Percentiles rank a stretch among this genome's conserved stretches.
phyloP scores from a whole-genome alignment of 2,113 vertebrate genomes.

The Meleagris gallopavo region DNA sequence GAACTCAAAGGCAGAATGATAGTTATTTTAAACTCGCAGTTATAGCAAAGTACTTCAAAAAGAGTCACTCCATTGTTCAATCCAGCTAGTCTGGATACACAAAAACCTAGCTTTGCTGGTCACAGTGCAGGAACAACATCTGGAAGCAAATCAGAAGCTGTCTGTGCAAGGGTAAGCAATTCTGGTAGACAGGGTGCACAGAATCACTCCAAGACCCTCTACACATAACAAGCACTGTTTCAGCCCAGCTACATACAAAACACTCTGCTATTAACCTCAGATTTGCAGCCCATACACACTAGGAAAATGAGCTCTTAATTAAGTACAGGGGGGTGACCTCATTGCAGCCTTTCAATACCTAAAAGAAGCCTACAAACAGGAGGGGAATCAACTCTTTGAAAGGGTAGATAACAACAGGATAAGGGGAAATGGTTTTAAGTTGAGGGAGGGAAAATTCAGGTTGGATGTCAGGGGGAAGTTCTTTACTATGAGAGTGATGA shows the following conservation, averaged over 20 bases:
- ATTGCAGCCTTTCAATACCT: no score
- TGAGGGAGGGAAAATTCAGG: no score
- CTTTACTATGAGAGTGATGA: no score
- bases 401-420: no score
- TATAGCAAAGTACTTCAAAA: not conserved
- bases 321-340: no score
- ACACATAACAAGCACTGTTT: not conserved
- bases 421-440: no score
- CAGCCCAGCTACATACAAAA: not conserved
- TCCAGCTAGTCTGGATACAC: not conserved
- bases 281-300: not conserved
- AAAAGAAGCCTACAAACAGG: no score
- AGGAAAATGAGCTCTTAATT: not conserved
- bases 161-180: not conserved
- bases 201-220: not conserved
- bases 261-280: not conserved
- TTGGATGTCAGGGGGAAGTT: no score
- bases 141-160: not conserved
- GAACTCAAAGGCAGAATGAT: not conserved
- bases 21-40: not conserved
- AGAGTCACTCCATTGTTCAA: not conserved
- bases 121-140: accelerated
- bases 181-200: not conserved
- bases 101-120: not conserved
- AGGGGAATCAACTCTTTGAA: no score